These are phyloP conservation scores for Megaceryle maxima DNA, from an alignment of 2,113 vertebrate species.

Conservation along the genomic window DNA sequence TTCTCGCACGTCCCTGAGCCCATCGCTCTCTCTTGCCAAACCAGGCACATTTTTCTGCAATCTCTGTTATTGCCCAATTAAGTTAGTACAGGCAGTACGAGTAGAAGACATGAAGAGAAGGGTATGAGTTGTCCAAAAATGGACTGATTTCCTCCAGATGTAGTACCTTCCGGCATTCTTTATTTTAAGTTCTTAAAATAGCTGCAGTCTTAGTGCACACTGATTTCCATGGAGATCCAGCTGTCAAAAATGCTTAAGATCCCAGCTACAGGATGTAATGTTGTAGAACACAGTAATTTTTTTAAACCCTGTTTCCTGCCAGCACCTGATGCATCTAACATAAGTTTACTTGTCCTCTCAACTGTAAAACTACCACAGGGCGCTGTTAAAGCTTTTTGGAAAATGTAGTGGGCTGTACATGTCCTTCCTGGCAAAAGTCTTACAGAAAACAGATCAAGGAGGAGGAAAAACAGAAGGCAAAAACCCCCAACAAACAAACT, in stretches of 20 bases:
- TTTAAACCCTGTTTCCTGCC: neutral
- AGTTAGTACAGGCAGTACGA: neutral
- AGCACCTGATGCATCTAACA: neutral
- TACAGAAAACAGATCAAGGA: neutral
- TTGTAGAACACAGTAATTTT: neutral
- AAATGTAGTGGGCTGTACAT: neutral
- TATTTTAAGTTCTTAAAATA: constrained; percentile 68
- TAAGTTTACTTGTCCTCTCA: neutral
- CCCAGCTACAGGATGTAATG: neutral
- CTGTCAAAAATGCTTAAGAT: constrained; percentile 43
- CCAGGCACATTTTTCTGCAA: neutral
- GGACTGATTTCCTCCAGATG: constrained; percentile 28
- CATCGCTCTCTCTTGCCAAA: neutral
- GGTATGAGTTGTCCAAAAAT: constrained; percentile 41
- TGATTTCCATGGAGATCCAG: constrained; percentile 75
- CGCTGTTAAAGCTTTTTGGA: neutral
- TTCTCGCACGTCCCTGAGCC: neutral
- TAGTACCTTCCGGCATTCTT: neutral
- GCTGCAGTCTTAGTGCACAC: constrained; percentile 26
- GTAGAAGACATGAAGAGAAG: neutral
- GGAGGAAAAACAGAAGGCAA: neutral
- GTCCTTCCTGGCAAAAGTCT: neutral
- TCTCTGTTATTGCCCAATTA: neutral
- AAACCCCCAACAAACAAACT: neutral
- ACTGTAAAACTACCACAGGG: neutral